A percentile compares a stretch with the other conserved stretches of the same genome.
Evolutionary conservation across 2,113 vertebrate genomes (phyloP).

Genomic region (Poecilia latipinna): DNA sequence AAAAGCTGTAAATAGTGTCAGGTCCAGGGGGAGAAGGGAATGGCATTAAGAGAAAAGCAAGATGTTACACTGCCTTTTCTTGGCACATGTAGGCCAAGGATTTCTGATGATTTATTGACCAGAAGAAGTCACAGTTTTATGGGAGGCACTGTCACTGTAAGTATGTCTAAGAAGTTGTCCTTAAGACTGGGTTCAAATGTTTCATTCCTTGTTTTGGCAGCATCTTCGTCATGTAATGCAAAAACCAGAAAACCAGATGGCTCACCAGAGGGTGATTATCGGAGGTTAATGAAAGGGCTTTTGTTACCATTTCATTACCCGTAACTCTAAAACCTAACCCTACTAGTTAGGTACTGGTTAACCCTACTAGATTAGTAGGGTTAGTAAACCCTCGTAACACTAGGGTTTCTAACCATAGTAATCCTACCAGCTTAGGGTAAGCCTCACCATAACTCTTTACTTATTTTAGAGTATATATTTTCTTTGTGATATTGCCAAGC

Average conservation of each 20-base stretch:
- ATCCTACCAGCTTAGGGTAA: no score
- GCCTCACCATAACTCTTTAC: neutral
- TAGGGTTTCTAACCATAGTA: no score
- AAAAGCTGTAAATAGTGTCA: slow-evolving; percentile 67
- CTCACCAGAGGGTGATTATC: no score
- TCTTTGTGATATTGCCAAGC: neutral
- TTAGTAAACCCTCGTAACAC: no score
- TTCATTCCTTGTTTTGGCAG: slow-evolving; percentile 58
- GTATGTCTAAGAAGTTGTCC: slow-evolving; percentile 44
- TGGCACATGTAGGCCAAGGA: slow-evolving; percentile 65
- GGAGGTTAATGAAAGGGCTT: no score
- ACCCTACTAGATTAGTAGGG: no score
- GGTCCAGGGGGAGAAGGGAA: slow-evolving; percentile 12
- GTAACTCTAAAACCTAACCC: no score
- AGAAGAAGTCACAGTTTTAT: slow-evolving; percentile 30
- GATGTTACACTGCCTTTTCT: slow-evolving; percentile 31
- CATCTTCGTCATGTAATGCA: slow-evolving; percentile 67
- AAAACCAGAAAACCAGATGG: no score
- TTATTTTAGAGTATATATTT: neutral
- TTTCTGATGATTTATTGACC: slow-evolving; percentile 63
- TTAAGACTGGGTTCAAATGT: slow-evolving; percentile 58
- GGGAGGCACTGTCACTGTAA: slow-evolving; percentile 25
- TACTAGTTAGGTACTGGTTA: no score
- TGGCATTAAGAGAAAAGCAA: slow-evolving; percentile 34
- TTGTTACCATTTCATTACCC: no score